Evolutionary conservation across 2,113 vertebrate species (phyloP), one percentile per base, ranked within the genome.

Genomic region (Eublepharis macularius): DNA sequence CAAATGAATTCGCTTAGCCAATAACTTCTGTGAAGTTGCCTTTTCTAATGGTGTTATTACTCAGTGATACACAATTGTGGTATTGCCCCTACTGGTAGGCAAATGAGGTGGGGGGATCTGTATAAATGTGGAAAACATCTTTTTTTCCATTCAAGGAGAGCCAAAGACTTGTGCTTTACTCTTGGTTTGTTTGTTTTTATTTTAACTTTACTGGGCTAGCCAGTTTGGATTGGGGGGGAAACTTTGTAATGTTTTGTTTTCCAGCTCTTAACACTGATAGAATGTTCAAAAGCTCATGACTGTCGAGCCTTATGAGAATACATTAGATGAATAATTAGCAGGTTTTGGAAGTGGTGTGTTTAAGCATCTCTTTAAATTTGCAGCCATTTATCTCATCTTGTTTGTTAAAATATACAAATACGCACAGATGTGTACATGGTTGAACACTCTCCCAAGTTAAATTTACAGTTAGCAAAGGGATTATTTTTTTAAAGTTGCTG

Each of bases 1-100:
- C 96, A 97, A 94, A 97, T 96, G 96, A 97, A 97, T 97, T 97
- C 94, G 96, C 95, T 96, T 97, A 96, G 96, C 96, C 96, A 96
- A 97, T 97, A 96, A 97, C 97, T 97, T 97, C 97, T 97, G 94
- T 97, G 97, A 97, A 97, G 97, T 97, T 97, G 97, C 96, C 96
- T 97, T 97, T 97, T 96, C 96, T 97, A 97, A 96, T 97, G 96
- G 96, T 96, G 96, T 97, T 96, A 97, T 97, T 97, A 97, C 96
- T 97, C 96, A 96, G 96, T 97, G 96, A 97, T 97, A 94, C 96
- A 96, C 96, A 97, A 95, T 97, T 95, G 96, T 96, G 97, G 95
- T 97, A 95, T 96, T 96, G 95, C 95, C 95, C 94, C 95, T 96
- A 97, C 97, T 97, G 97, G 96, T 97, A 96, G 96, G 97, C 96